These are phyloP conservation scores for Drosophila lacteicornis DNA, from an alignment of 1,140 invertebrate species.

Conservation along the genomic window DNA sequence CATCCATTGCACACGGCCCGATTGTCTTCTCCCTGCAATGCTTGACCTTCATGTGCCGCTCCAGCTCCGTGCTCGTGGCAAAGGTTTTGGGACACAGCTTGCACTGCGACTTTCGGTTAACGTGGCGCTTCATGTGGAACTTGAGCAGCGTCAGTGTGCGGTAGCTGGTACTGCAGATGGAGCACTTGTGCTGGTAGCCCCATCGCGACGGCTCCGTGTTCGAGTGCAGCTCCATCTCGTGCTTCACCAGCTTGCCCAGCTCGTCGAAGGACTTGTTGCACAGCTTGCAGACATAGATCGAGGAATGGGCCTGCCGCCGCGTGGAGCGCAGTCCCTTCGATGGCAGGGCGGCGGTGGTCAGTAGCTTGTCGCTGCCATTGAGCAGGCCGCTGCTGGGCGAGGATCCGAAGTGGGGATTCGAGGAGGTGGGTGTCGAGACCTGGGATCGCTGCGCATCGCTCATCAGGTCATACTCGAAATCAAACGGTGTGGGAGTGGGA, in stretches of 20 bases:
- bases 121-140: constrained; percentile 73
- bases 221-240: constrained; percentile 56
- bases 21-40: constrained; percentile 45
- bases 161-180: constrained; percentile 53
- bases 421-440: constrained; percentile 7
- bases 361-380: constrained; percentile 63
- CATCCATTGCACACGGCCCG: constrained; percentile 44
- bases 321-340: constrained; percentile 40
- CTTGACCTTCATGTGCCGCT: constrained; percentile 38
- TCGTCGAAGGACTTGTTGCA: constrained; percentile 69
- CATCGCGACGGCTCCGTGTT: constrained; percentile 24
- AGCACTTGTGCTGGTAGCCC: constrained; percentile 54
- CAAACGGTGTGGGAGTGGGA: constrained; percentile 65
- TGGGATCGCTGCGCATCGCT: constrained; percentile 25
- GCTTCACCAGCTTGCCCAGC: constrained; percentile 58
- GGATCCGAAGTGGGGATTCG: constrained; percentile 10
- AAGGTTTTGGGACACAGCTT: constrained; percentile 56
- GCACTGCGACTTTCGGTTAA: constrained; percentile 42
- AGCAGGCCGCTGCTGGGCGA: constrained; percentile 18
- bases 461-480: constrained; percentile 68
- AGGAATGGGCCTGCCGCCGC: constrained; percentile 14
- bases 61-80: constrained; percentile 35
- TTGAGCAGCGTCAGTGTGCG: constrained; percentile 63
- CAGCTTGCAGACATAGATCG: constrained; percentile 59
- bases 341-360: constrained; percentile 34